These are phyloP conservation scores for Choloepus hoffmanni DNA, from an alignment of 2,113 vertebrate species.

Conservation along the genomic window DNA sequence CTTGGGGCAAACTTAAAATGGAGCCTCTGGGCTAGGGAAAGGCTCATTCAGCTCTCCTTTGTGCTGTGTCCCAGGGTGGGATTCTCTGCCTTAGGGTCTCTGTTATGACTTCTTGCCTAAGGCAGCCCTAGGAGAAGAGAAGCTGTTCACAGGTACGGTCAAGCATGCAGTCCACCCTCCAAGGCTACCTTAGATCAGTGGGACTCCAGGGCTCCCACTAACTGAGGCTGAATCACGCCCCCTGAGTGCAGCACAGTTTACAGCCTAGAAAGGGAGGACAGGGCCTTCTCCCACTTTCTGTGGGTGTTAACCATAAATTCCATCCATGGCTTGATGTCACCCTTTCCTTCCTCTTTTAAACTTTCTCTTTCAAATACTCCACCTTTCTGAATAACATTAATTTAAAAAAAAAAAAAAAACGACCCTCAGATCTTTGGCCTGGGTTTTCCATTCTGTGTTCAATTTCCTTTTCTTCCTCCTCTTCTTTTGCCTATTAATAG, in stretches of 20 bases:
- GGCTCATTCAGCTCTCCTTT: background rate
- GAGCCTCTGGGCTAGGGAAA: background rate
- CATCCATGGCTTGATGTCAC: background rate
- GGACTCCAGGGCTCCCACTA: background rate
- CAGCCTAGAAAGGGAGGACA: background rate
- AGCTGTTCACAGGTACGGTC: background rate
- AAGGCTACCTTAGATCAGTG: background rate
- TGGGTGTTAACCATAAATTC: background rate
- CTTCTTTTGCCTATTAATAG: slow-evolving; percentile 15
- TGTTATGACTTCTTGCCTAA: background rate
- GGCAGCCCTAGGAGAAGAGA: background rate
- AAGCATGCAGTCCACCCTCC: background rate
- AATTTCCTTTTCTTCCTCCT: background rate
- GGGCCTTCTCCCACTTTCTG: background rate
- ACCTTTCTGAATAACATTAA: slow-evolving; percentile 11
- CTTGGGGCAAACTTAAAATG: background rate
- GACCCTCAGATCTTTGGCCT: background rate
- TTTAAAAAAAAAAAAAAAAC: background rate
- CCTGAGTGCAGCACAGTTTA: background rate
- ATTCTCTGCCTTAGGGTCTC: background rate
- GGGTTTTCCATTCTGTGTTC: background rate
- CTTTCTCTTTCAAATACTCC: background rate
- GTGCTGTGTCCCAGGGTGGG: background rate
- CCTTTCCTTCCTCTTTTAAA: slow-evolving; percentile 26
- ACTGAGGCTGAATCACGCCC: background rate